Base-by-base conservation (phyloP, 2,888 invertebrate genomes). In the Litoditis marina region DNA sequence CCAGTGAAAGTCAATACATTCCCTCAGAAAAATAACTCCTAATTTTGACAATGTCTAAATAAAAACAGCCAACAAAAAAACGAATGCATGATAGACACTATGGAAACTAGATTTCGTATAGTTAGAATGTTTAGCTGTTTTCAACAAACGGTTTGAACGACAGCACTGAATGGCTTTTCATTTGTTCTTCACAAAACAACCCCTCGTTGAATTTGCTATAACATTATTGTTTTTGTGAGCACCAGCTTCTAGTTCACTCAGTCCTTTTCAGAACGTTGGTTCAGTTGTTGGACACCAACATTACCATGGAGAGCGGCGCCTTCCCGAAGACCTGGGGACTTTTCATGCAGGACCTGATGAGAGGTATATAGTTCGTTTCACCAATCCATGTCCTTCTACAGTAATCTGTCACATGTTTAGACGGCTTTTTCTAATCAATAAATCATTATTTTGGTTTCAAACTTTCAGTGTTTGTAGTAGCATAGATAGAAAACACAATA, bases 241-340 rank as follows among this genome's bases (percentile, higher is more conserved):
- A n/a, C n/a, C n/a, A n/a, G n/a, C n/a, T n/a, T n/a, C n/a, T n/a
- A 44, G 11, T 22, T 22, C n/a, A 53, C 19, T 16, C 11, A 19
- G 16, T 36, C 5, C 28, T 13, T 28, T 74, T 77, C 28, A 68
- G 78, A 56, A 81, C 81, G 16, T 69, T 69, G 31, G 76, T 81
- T 7, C 74, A 81, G 34, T 63, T 81, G 22, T 64, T 79, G 8
- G 76, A 81, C 56, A 80, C 79, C 6, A 47, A 60, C 19, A 79
- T 81, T 51, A 65, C 69, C 28, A 78, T 81, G 77, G 75, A 77
- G 52, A 62, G 69, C 19, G 79, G 81, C n/a, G 81, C 81, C 8
- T 81, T 80, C 55, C 81, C 81, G 3, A 64, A 68, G 47, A 63
- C 65, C 7, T 79, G 79, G 79, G 73, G 68, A 13, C 55, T 70